A percentile compares a stretch with the other conserved stretches of the same genome.
Evolutionary conservation across 2,888 invertebrate species (phyloP).

Genomic region (Orthosia incerta): DNA sequence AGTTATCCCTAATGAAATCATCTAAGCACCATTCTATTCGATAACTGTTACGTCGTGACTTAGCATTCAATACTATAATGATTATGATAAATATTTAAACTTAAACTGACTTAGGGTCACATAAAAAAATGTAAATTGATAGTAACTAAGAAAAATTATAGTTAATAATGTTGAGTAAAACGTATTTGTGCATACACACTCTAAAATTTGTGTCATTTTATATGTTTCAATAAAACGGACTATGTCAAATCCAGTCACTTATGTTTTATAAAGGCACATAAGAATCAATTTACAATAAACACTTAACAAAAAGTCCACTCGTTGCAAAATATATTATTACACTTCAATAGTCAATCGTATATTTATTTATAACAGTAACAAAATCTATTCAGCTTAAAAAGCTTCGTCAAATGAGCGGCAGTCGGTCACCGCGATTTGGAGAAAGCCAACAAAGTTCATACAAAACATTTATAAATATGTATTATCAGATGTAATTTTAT

Average conservation of each 20-base stretch:
- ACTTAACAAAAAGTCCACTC: conserved; percentile 76
- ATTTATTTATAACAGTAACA: conserved; percentile 55
- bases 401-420: conserved; percentile 64
- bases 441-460: conserved; percentile 66
- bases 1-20: conserved; percentile 86
- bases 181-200: conserved; percentile 88
- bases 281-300: conserved; percentile 87
- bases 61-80: conserved; percentile 87
- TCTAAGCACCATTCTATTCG: conserved; percentile 91
- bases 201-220: conserved; percentile 82
- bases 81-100: conserved; percentile 84
- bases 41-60: conserved; percentile 88
- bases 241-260: conserved; percentile 88
- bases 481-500: conserved; percentile 49
- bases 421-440: conserved; percentile 57
- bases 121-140: conserved; percentile 82
- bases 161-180: conserved; percentile 83
- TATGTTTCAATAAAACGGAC: conserved; percentile 81
- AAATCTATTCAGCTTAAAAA: conserved; percentile 61
- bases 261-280: conserved; percentile 88
- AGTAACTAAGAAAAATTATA: conserved; percentile 81
- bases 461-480: conserved; percentile 54
- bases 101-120: conserved; percentile 85
- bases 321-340: conserved; percentile 78
- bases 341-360: conserved; percentile 58